Base-by-base conservation (phyloP, 2,113 vertebrate species). In the Acanthisitta chloris region DNA sequence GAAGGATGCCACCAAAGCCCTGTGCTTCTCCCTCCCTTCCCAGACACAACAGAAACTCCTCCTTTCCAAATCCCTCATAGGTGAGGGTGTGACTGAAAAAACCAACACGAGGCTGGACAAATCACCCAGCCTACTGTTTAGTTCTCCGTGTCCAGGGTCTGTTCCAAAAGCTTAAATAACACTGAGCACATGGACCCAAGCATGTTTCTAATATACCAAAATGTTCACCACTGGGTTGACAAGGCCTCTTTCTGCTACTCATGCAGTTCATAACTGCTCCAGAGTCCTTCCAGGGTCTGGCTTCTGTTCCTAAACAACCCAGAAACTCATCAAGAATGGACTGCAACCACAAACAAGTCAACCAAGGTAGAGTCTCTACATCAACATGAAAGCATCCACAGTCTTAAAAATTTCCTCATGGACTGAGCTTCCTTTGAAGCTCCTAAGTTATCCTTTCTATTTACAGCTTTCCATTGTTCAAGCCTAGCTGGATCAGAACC, bases 301-400 rank as follows among this genome's bases (percentile, higher is more conserved):
- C 52, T 93, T 82, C 92, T 81, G 64, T 13, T 86, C 59, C 86
- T 64, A 10, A 94, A 69, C 66, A 94, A n/a, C 88, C 61, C 90
- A 61, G 84, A 86, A 85, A 82, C 31, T 64, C 62, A 49, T 33
- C 19, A 78, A 70, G 46, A 90, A 90, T 5, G 20, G 45, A 72
- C 46, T 67, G 64, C 59, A 90, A 81, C 69, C 80, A 86, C 76
- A 72, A 58, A 79, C 58, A 86, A 90, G 72, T 90, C 79, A 90
- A 34, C 51, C 38, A 74, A 86, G 72, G 78, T n/a, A 69, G 66
- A 65, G 48, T 4, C 33, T 65, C 74, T n/a, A 18, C 76, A 80
- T 49, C 72, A 83, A 14, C 1, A 0, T 17, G 38, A 77, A 51
- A 90, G 40, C 46, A 70, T 5, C 38, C 26, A 40, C 1, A 61